phyloP scores from a whole-genome alignment of 2,888 invertebrate genomes.

The Kryphioiulus occultus region DNA sequence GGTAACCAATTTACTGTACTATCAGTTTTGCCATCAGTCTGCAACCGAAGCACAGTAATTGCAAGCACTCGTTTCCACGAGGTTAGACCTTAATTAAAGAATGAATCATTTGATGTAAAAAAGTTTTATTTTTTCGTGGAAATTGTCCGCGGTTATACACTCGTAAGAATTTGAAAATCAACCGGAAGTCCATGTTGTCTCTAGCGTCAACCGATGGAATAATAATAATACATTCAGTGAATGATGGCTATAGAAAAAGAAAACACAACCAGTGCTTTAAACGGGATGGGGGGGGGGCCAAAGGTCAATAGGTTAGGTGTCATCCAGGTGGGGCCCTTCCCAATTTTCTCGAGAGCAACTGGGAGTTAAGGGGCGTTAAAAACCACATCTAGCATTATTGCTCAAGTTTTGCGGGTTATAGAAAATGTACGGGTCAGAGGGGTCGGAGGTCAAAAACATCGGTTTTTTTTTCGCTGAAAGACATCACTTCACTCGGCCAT shows the following conservation, averaged over 20 bases:
- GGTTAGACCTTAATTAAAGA: too few relatives aligned
- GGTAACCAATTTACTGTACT: too few relatives aligned
- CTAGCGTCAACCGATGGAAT: slow-evolving; percentile 3
- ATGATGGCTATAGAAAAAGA: background rate
- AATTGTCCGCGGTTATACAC: slow-evolving; percentile 7
- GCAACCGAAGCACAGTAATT: too few relatives aligned
- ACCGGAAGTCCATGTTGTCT: background rate
- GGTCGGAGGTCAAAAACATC: too few relatives aligned
- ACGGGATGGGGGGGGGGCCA: background rate
- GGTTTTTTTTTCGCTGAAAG: too few relatives aligned
- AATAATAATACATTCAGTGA: background rate
- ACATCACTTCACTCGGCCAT: too few relatives aligned
- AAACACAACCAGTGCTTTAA: background rate
- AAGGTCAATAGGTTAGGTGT: background rate
- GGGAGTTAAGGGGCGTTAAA: background rate
- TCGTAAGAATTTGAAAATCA: slow-evolving; percentile 11
- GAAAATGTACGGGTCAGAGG: background rate
- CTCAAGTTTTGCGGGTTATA: background rate
- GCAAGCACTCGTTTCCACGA: too few relatives aligned
- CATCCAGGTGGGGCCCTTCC: background rate
- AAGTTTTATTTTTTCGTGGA: slow-evolving; percentile 19
- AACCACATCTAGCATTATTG: slow-evolving; percentile 3
- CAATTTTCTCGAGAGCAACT: too few relatives aligned
- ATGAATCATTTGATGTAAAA: background rate
- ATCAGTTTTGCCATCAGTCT: too few relatives aligned